Conservation (phyloP, 2,797 vertebrate species). For the Galagoides demidoff region DNA sequence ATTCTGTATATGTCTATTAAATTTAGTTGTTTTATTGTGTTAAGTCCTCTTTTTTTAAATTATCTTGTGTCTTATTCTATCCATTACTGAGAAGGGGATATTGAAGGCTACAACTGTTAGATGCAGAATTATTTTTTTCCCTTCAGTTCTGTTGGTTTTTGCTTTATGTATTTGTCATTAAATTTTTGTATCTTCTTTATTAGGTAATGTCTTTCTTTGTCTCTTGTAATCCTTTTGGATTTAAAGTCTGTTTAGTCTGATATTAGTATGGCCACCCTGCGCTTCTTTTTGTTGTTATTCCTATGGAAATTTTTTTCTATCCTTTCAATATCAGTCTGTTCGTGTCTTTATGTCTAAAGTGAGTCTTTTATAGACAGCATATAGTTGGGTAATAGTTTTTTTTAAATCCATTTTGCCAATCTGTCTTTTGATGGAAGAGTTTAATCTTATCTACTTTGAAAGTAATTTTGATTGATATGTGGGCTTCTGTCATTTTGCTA, state of each 20-base stretch:
- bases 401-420: background rate
- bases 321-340: background rate
- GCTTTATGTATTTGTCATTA: background rate
- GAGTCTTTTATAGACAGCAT: background rate
- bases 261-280: background rate
- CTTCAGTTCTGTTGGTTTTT: background rate
- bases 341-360: background rate
- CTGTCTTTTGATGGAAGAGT: background rate
- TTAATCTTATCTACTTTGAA: background rate
- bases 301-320: background rate
- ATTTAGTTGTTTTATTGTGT: background rate
- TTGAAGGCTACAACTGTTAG: background rate
- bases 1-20: background rate
- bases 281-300: background rate
- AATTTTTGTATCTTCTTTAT: background rate
- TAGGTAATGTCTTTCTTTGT: background rate
- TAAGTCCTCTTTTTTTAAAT: background rate
- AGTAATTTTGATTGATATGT: background rate
- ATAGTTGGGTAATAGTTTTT: background rate
- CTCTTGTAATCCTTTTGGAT: background rate
- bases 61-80: background rate
- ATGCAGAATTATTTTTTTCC: background rate
- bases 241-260: background rate
- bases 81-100: background rate
- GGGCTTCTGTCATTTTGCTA: background rate